Percentiles rank a stretch among this genome's conserved stretches.
phyloP scores from a whole-genome alignment of 2,113 vertebrate species.

The Gobiocypris rarus region DNA sequence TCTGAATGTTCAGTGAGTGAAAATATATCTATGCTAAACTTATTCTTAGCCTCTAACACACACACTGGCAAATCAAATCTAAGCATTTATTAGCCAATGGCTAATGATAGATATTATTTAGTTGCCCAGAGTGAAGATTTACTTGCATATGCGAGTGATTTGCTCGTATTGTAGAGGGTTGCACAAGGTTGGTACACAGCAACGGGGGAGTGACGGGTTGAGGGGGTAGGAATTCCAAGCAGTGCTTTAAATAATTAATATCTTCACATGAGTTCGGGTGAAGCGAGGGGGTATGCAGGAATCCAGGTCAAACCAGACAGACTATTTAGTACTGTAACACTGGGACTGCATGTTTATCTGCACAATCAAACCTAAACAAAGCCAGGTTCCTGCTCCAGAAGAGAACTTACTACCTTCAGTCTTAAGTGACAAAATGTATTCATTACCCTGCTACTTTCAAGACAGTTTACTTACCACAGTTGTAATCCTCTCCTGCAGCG shows the following conservation, averaged over 20 bases:
- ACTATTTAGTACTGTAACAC: constrained; percentile 11
- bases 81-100: too few species aligned
- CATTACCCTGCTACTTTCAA: background rate
- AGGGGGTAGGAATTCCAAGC: constrained; percentile 16
- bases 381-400: background rate
- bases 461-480: constrained; percentile 66
- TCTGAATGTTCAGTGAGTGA: too few species aligned
- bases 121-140: too few species aligned
- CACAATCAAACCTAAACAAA: constrained; percentile 11
- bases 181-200: constrained; percentile 7
- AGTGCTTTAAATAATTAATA: constrained; percentile 50
- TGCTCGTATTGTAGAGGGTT: too few species aligned
- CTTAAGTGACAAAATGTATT: background rate
- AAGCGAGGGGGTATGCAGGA: constrained; percentile 7
- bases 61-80: too few species aligned
- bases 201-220: background rate
- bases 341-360: background rate
- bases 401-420: background rate
- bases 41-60: too few species aligned
- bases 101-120: too few species aligned
- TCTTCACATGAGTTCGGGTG: constrained; percentile 29
- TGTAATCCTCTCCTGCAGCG: constrained; percentile 66
- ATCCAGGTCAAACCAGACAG: constrained; percentile 52
- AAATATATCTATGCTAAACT: too few species aligned
- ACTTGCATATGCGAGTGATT: too few species aligned